A percentile compares a stretch with the other conserved stretches of the same genome.
phyloP scores from a whole-genome alignment of 2,888 invertebrate genomes.

The Xestia rhomboidea region DNA sequence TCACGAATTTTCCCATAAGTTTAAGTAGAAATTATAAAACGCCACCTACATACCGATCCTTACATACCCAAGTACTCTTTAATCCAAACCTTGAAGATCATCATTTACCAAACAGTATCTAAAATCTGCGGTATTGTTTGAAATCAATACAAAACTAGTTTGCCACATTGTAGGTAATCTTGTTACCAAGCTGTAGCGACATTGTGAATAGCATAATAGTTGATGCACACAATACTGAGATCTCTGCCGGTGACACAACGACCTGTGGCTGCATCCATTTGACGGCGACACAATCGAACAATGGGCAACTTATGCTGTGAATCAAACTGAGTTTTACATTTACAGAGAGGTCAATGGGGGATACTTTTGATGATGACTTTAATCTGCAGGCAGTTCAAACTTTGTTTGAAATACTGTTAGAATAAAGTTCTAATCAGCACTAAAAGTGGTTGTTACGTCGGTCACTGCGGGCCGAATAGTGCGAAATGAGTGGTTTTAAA shows the following conservation, averaged over 20 bases:
- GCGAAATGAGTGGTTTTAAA: too few species aligned
- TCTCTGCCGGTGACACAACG: constrained; percentile 36
- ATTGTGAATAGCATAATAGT: constrained; percentile 20
- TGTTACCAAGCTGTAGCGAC: not conserved
- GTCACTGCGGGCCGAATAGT: too few species aligned
- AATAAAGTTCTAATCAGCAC: too few species aligned
- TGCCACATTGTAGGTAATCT: not conserved
- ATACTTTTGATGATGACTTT: not conserved
- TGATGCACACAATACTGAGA: constrained; percentile 24
- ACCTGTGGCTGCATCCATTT: constrained; percentile 24
- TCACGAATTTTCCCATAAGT: too few species aligned
- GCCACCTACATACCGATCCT: not conserved
- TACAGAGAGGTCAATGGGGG: not conserved
- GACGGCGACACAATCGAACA: constrained; percentile 40
- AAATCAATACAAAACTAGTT: not conserved
- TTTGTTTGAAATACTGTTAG: too few species aligned
- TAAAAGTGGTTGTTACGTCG: too few species aligned
- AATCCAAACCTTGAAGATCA: not conserved
- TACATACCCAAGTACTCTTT: not conserved
- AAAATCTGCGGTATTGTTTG: not conserved
- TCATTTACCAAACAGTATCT: not conserved
- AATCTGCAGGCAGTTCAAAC: too few species aligned
- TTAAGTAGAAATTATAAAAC: not conserved
- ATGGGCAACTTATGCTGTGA: constrained; percentile 20
- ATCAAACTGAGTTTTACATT: constrained; percentile 1